phyloP scores from a whole-genome alignment of 2,888 invertebrate species.

The Anoplius nigerrimus region DNA sequence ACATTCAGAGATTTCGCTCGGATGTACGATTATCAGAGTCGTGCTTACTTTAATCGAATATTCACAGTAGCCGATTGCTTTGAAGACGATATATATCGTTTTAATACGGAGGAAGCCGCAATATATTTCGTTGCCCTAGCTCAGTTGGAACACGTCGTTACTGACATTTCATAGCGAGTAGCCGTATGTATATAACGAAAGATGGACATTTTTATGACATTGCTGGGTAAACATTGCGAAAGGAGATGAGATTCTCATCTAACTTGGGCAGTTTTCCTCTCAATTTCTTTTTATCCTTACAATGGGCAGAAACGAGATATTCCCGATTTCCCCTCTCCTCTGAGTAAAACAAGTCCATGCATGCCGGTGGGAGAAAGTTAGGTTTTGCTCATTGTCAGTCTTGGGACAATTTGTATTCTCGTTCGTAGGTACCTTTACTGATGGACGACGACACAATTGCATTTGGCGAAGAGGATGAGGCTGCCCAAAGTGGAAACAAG shows the following conservation, averaged over 20 bases:
- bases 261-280: not conserved
- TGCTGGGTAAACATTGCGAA: not conserved
- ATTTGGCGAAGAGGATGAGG: slow-evolving; percentile 89
- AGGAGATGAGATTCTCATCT: not conserved
- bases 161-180: slow-evolving; percentile 38
- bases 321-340: not conserved
- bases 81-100: slow-evolving; percentile 16
- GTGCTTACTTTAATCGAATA: slow-evolving; percentile 24
- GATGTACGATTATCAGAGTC: slow-evolving; percentile 20
- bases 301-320: not conserved
- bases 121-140: slow-evolving; percentile 16
- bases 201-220: no score
- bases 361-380: not conserved
- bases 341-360: not conserved
- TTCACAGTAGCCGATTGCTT: slow-evolving; percentile 12
- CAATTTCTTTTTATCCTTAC: no score
- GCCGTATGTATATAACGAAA: slow-evolving; percentile 43
- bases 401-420: slow-evolving; percentile 28
- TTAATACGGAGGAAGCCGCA: slow-evolving; percentile 15
- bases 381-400: not conserved
- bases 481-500: slow-evolving; percentile 72
- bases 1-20: slow-evolving; percentile 23
- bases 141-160: slow-evolving; percentile 29
- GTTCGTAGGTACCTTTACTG: slow-evolving; percentile 85
- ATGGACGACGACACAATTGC: slow-evolving; percentile 91